Conservation (phyloP, 2,888 invertebrate species). For the Drosophila testacea region DNA sequence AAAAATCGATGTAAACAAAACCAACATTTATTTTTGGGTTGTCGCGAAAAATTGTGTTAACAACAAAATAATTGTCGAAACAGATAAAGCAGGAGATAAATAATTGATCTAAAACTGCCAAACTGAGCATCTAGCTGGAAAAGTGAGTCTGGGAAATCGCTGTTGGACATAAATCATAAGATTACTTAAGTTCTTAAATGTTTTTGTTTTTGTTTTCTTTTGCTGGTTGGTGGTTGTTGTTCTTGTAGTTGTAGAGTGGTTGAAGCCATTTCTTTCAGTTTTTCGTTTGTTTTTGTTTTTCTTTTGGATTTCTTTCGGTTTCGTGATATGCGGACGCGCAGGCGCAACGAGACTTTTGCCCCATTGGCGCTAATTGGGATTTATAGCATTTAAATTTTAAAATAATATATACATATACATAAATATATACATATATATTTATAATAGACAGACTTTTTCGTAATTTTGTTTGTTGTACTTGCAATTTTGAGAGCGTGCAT, state of each 20-base stretch:
- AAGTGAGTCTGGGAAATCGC: neutral
- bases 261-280: slow-evolving; percentile 46
- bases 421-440: slow-evolving; percentile 41
- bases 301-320: slow-evolving; percentile 32
- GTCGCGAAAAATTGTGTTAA: slow-evolving; percentile 9
- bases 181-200: neutral
- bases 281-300: slow-evolving; percentile 23
- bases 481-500: slow-evolving; percentile 70
- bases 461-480: slow-evolving; percentile 68
- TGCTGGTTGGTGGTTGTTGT: slow-evolving; percentile 27
- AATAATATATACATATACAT: slow-evolving; percentile 53
- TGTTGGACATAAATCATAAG: slow-evolving; percentile 13
- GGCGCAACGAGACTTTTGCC: slow-evolving; percentile 67
- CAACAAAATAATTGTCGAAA: slow-evolving; percentile 33
- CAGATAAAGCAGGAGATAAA: slow-evolving; percentile 16
- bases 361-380: slow-evolving; percentile 32
- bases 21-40: slow-evolving; percentile 11
- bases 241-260: slow-evolving; percentile 46
- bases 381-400: slow-evolving; percentile 57
- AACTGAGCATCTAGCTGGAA: slow-evolving; percentile 23
- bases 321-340: slow-evolving; percentile 64
- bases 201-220: slow-evolving; percentile 11
- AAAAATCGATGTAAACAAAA: slow-evolving; percentile 22
- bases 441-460: slow-evolving; percentile 68
- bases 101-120: slow-evolving; percentile 29